phyloP scores from a whole-genome alignment of 1,140 invertebrate species.

The Venustaconcha ellipsiformis region DNA sequence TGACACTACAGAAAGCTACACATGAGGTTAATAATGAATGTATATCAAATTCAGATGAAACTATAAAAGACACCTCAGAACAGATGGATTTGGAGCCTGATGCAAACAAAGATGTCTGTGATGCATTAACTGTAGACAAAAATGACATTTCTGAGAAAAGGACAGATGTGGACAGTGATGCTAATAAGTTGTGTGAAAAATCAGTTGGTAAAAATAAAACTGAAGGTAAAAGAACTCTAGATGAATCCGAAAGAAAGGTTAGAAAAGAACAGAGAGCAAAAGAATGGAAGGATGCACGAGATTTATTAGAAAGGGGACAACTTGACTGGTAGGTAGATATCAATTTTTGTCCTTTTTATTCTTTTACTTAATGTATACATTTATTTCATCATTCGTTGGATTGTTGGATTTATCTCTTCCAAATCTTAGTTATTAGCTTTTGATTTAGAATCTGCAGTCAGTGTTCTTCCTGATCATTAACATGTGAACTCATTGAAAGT shows the following conservation, averaged over 20 bases:
- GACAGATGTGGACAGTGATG: not conserved
- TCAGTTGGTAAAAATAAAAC: not conserved
- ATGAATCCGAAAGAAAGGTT: constrained; percentile 8
- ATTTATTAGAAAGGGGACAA: constrained; percentile 12
- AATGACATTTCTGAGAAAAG: too few relatives aligned
- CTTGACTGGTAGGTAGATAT: constrained; percentile 20
- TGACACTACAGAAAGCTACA: constrained; percentile 10
- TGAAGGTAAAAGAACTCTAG: constrained; percentile 4
- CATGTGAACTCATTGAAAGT: too few relatives aligned
- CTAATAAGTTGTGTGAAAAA: not conserved
- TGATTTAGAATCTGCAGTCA: too few relatives aligned
- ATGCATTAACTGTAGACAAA: too few relatives aligned
- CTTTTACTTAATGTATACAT: not conserved
- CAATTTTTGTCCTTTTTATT: not conserved
- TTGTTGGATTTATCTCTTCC: too few relatives aligned
- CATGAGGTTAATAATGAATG: not conserved
- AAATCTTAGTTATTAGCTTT: too few relatives aligned
- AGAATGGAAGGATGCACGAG: constrained; percentile 22
- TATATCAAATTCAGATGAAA: too few relatives aligned
- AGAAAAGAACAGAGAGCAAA: constrained; percentile 9
- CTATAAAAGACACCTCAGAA: too few relatives aligned
- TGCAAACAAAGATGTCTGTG: too few relatives aligned
- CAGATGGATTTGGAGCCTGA: too few relatives aligned
- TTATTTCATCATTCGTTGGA: not conserved
- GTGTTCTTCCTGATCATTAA: too few relatives aligned